phyloP scores from a whole-genome alignment of 2,797 vertebrate genomes.

The Anas capensis region DNA sequence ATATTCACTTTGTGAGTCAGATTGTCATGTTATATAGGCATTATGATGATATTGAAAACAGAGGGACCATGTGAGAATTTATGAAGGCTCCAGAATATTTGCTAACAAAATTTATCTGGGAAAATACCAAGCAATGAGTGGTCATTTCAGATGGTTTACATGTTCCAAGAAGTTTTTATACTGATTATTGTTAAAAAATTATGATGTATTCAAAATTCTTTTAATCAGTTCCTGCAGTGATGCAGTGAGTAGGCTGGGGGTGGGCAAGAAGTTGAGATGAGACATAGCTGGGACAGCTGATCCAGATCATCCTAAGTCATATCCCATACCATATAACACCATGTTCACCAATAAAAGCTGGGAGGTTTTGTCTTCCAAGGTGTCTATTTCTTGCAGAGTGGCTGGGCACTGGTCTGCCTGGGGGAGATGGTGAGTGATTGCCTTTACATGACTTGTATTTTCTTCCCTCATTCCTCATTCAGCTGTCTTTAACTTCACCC shows the following conservation, averaged over 20 bases:
- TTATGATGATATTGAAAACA: neutral
- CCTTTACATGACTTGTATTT: rapidly evolving
- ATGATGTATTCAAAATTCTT: constrained; percentile 34
- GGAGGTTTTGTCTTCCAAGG: neutral
- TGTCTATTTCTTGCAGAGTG: neutral
- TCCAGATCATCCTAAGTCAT: neutral
- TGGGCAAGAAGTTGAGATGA: neutral
- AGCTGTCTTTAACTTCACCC: neutral
- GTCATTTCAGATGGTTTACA: neutral
- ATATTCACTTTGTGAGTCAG: constrained; percentile 25
- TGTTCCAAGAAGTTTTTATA: constrained; percentile 43
- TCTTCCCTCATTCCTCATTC: neutral
- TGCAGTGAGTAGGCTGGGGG: neutral
- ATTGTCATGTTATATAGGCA: neutral
- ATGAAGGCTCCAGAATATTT: neutral
- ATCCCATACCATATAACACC: rapidly evolving
- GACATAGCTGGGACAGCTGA: neutral
- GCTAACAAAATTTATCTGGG: constrained; percentile 16
- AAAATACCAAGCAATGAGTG: constrained; percentile 7
- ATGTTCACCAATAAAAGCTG: neutral
- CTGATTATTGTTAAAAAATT: constrained; percentile 32
- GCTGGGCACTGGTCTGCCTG: neutral
- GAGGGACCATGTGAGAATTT: neutral
- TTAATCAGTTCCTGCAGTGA: neutral
- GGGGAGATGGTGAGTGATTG: neutral